Conservation (phyloP, 2,888 invertebrate species). For the Desoria tigrina region DNA sequence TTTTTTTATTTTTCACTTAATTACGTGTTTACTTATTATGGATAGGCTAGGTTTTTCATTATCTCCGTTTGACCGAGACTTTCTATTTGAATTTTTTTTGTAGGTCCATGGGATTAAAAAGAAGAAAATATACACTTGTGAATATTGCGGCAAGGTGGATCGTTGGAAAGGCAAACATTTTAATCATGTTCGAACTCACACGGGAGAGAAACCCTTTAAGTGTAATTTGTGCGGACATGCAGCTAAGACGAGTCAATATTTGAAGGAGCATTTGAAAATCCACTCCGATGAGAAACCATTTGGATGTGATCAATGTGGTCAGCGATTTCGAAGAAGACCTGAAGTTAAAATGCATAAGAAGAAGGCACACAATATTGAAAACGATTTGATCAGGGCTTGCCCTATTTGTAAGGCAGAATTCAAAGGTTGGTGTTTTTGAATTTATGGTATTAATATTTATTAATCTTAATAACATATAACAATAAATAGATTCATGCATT, state of each 20-base stretch:
- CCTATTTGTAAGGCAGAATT: not conserved
- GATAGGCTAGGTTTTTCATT: too few relatives aligned
- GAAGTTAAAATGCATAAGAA: not conserved
- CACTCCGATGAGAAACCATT: not conserved
- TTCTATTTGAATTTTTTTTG: too few relatives aligned
- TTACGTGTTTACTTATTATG: too few relatives aligned
- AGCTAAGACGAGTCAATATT: not conserved
- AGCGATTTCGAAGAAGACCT: not conserved
- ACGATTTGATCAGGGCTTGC: not conserved
- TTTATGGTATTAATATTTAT: not conserved
- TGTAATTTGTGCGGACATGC: not conserved
- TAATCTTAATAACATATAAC: not conserved
- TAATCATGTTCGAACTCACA: not conserved
- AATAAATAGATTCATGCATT: too few relatives aligned
- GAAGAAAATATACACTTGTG: conserved; percentile 1
- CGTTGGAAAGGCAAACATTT: too few relatives aligned
- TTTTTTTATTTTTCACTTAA: too few relatives aligned
- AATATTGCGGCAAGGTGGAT: not conserved
- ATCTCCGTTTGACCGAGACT: too few relatives aligned
- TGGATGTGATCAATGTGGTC: not conserved
- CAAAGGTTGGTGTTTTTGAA: not conserved
- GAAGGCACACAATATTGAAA: not conserved
- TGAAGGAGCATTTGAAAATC: not conserved
- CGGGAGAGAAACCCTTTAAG: not conserved
- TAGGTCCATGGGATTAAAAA: too few relatives aligned